Conservation (phyloP, 2,797 vertebrate genomes). For the Gephyroberyx darwinii region DNA sequence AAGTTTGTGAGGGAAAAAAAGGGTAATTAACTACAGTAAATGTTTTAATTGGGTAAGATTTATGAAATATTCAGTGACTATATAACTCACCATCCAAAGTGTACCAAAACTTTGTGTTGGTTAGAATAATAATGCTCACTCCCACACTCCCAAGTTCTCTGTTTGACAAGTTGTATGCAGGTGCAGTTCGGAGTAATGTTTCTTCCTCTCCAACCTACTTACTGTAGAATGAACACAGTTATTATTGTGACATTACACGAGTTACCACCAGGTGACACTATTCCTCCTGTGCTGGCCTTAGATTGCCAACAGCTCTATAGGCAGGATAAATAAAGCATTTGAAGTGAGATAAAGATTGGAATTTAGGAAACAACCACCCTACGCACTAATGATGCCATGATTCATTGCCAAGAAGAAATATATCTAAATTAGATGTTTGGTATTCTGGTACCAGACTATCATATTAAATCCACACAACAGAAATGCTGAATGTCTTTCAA, state of each 20-base stretch:
- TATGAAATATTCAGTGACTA: not conserved
- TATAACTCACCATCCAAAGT: not conserved
- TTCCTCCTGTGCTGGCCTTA: slow-evolving; percentile 52
- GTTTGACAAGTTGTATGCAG: too few species aligned
- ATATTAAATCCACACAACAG: slow-evolving; percentile 32
- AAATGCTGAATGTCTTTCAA: slow-evolving; percentile 36
- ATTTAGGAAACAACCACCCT: slow-evolving; percentile 4
- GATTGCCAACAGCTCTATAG: slow-evolving; percentile 33
- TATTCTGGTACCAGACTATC: slow-evolving; percentile 23
- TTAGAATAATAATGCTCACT: too few species aligned
- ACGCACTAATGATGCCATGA: slow-evolving; percentile 17
- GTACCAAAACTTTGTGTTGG: too few species aligned
- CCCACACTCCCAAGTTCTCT: too few species aligned
- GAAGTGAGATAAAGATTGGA: slow-evolving; percentile 31
- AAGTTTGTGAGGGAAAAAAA: too few species aligned
- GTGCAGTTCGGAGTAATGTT: too few species aligned
- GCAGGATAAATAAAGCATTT: slow-evolving; percentile 24
- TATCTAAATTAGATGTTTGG: slow-evolving; percentile 40
- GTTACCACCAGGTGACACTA: slow-evolving; percentile 71
- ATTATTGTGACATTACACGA: slow-evolving; percentile 37
- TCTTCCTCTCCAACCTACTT: slow-evolving; percentile 1
- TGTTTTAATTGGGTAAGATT: not conserved
- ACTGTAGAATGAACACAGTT: slow-evolving; percentile 3
- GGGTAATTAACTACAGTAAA: not conserved
- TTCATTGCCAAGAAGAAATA: slow-evolving; percentile 20